These are phyloP conservation scores for Zeugodacus cucurbitae DNA, from an alignment of 1,140 invertebrate genomes.

Conservation along the genomic window DNA sequence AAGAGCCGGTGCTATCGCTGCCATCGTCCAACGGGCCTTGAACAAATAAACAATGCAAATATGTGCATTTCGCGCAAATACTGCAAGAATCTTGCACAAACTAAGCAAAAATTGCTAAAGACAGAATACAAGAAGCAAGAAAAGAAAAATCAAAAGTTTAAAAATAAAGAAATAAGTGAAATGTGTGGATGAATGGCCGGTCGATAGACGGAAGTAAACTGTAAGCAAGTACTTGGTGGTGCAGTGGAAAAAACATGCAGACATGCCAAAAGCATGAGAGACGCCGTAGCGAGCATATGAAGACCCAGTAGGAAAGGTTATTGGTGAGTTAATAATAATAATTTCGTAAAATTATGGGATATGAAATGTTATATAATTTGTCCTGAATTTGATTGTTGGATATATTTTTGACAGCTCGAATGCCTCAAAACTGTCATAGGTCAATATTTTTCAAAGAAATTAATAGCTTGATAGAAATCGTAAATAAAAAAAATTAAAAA, in stretches of 20 bases:
- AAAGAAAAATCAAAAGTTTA: neutral
- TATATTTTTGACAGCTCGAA: no score
- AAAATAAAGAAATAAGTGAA: neutral
- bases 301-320: neutral
- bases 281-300: neutral
- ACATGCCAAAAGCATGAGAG: no score
- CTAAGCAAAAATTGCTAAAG: neutral
- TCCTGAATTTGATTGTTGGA: neutral
- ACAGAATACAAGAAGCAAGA: neutral
- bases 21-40: neutral
- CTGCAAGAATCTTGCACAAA: neutral
- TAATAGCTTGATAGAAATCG: no score
- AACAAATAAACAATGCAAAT: slow-evolving; percentile 5
- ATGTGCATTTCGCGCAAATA: neutral
- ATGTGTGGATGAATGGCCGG: slow-evolving; percentile 3
- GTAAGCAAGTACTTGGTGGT: neutral
- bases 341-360: no score
- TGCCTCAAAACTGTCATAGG: no score
- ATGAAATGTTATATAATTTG: no score
- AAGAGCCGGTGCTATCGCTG: neutral
- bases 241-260: no score
- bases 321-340: neutral
- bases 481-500: no score
- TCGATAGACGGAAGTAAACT: slow-evolving; percentile 33
- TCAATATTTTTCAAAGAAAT: no score